Conservation (phyloP, 92 coral and sea anemone species). For the Epizoanthus scotinus region DNA sequence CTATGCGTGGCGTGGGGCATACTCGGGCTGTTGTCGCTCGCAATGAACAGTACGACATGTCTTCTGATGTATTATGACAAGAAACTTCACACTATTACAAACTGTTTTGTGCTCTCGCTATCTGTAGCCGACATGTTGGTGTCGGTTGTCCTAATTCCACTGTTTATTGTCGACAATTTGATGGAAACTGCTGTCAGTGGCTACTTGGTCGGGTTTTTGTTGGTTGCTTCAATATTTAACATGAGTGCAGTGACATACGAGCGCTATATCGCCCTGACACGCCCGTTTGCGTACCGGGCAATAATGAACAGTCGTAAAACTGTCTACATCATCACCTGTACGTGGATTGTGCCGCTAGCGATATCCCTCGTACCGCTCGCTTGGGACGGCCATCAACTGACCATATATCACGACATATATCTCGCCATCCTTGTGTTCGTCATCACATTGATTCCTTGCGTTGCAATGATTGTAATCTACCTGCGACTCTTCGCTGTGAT, state of each 20-base stretch:
- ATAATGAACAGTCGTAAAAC: constrained; percentile 61
- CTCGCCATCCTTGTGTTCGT: constrained; percentile 65
- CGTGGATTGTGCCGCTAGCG: constrained; percentile 70
- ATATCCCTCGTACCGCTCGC: constrained; percentile 71
- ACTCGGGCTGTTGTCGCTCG: constrained; percentile 68
- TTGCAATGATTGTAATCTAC: constrained; percentile 75
- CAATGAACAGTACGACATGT: constrained; percentile 68
- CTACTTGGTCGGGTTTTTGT: constrained; percentile 72
- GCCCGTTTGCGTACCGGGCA: constrained; percentile 73
- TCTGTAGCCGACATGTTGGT: constrained; percentile 74
- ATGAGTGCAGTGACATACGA: constrained; percentile 91
- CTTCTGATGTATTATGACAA: constrained; percentile 63
- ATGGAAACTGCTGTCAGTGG: constrained; percentile 66
- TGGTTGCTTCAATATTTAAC: constrained; percentile 78
- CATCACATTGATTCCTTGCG: constrained; percentile 70
- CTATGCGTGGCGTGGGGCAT: constrained; percentile 64
- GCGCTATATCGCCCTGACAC: constrained; percentile 79
- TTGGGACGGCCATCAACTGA: constrained; percentile 56
- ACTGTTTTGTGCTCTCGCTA: constrained; percentile 73
- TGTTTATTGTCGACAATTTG: constrained; percentile 65
- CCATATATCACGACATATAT: constrained; percentile 65
- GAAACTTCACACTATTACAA: constrained; percentile 79
- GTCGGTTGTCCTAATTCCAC: constrained; percentile 71
- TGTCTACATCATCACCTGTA: constrained; percentile 40
- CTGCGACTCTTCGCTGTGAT: constrained; percentile 71